phyloP scores from a whole-genome alignment of 2,113 vertebrate species.

The Cettia cetti region DNA sequence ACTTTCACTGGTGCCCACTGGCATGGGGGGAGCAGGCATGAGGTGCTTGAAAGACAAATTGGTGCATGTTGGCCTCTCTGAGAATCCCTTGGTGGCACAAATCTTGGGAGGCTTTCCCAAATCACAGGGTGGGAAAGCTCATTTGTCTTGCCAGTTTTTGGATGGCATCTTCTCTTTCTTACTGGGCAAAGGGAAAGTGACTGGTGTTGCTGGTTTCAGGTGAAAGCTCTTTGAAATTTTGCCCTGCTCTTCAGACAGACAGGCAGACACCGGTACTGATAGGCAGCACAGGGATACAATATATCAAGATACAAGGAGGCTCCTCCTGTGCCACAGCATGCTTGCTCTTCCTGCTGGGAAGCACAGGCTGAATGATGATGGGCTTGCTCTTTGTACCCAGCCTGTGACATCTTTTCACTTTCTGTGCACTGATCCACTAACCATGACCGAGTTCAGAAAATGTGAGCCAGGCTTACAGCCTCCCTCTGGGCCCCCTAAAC shows the following conservation, averaged over 20 bases:
- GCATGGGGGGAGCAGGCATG: not conserved
- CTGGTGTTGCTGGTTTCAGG: not conserved
- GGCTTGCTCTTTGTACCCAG: accelerated
- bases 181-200: not conserved
- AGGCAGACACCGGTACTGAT: not conserved
- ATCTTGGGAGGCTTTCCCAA: not conserved
- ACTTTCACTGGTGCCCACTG: not conserved
- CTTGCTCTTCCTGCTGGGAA: not conserved
- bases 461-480: not conserved
- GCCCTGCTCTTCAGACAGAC: not conserved
- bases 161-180: not conserved
- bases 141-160: not conserved
- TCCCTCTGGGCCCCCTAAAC: not conserved
- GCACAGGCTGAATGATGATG: accelerated
- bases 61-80: not conserved
- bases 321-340: not conserved
- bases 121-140: not conserved
- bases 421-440: not conserved
- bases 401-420: not conserved
- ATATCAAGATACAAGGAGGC: not conserved
- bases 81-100: not conserved
- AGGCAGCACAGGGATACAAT: not conserved
- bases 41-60: not conserved
- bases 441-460: not conserved
- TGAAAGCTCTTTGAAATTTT: not conserved